phyloP scores from a whole-genome alignment of 2,797 vertebrate species.

The Mastacembelus armatus region DNA sequence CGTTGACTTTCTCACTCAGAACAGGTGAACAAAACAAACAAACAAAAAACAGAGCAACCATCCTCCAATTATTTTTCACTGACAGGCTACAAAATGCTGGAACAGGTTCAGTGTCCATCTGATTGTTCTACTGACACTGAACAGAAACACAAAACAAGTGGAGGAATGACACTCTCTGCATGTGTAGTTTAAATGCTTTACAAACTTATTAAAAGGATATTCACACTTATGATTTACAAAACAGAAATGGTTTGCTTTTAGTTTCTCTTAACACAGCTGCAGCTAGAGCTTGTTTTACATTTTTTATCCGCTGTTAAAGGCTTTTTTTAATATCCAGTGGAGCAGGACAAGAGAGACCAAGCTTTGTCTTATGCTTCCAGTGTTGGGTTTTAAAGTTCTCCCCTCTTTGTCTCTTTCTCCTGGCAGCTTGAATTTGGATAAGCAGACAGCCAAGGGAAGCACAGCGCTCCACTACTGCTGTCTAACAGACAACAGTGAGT shows the following conservation, averaged over 20 bases:
- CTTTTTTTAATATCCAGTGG: neutral
- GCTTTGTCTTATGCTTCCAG: neutral
- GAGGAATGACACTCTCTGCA: too few species aligned
- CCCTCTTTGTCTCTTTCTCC: slow-evolving; percentile 17
- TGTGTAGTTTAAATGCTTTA: too few species aligned
- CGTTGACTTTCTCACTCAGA: slow-evolving; percentile 97
- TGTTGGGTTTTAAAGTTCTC: slow-evolving; percentile 1
- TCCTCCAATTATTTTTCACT: too few species aligned
- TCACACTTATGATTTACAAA: too few species aligned
- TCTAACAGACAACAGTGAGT: slow-evolving; percentile 96
- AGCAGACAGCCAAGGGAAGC: slow-evolving; percentile 96
- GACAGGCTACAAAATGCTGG: too few species aligned
- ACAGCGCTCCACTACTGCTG: slow-evolving; percentile 99
- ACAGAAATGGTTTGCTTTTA: too few species aligned
- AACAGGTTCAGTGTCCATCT: too few species aligned
- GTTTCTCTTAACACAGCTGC: too few species aligned
- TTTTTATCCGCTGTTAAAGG: neutral
- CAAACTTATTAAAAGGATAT: too few species aligned
- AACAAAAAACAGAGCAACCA: neutral
- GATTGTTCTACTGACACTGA: too few species aligned
- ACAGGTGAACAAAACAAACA: slow-evolving; percentile 85
- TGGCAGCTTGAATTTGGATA: slow-evolving; percentile 94
- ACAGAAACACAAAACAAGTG: too few species aligned
- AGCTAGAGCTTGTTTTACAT: too few species aligned
- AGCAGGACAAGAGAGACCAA: neutral